phyloP scores from a whole-genome alignment of 2,888 invertebrate genomes.

The Sinopyrophorus schimmeli region DNA sequence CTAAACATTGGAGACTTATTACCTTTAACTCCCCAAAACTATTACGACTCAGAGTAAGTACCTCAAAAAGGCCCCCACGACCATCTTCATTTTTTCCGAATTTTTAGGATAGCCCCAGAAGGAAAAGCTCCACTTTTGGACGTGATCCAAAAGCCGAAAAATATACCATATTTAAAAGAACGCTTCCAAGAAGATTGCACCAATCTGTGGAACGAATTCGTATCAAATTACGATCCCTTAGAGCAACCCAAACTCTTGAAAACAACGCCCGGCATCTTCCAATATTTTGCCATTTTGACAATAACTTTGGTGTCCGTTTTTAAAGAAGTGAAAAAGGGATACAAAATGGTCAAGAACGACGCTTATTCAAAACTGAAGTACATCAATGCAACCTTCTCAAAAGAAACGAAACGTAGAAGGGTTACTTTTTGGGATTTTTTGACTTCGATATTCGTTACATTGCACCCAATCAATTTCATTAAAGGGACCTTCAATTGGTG shows the following conservation, averaged over 20 bases:
- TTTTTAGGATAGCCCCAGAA: slow-evolving; percentile 20
- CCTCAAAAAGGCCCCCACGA: neutral
- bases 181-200: slow-evolving; percentile 70
- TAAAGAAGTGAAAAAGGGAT: slow-evolving; percentile 64
- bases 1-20: slow-evolving; percentile 76
- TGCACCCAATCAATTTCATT: slow-evolving; percentile 55
- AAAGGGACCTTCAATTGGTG: slow-evolving; percentile 49
- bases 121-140: slow-evolving; percentile 58
- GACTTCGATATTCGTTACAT: slow-evolving; percentile 51
- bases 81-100: neutral
- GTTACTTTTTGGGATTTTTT: slow-evolving; percentile 45
- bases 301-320: slow-evolving; percentile 68
- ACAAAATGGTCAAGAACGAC: slow-evolving; percentile 54
- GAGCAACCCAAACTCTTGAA: slow-evolving; percentile 71
- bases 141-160: slow-evolving; percentile 64
- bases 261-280: slow-evolving; percentile 62
- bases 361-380: slow-evolving; percentile 57
- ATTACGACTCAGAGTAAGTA: slow-evolving; percentile 44
- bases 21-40: slow-evolving; percentile 59
- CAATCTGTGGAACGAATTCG: slow-evolving; percentile 80
- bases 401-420: slow-evolving; percentile 47
- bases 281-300: slow-evolving; percentile 65
- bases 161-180: slow-evolving; percentile 68
- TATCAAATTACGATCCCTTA: slow-evolving; percentile 75
- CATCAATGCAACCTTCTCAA: slow-evolving; percentile 48